Percentiles rank a stretch among this genome's conserved stretches.
Evolutionary conservation across 2,113 vertebrate genomes (phyloP).

Genomic region (Lasiurus borealis): DNA sequence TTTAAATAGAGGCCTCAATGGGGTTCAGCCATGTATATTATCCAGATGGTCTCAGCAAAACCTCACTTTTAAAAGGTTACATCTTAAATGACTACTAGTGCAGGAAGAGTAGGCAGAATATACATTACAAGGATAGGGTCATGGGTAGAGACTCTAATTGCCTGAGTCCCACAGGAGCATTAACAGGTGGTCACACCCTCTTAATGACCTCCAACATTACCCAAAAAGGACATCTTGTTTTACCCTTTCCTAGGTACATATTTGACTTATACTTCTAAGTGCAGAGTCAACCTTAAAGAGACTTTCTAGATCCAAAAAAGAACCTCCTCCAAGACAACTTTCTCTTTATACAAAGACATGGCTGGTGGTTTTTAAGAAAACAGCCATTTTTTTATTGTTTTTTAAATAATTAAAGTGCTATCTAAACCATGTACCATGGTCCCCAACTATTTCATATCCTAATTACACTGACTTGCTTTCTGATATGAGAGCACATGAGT

Average conservation of each 20-base stretch:
- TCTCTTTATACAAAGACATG: background rate
- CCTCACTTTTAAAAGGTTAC: background rate
- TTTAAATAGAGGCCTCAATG: background rate
- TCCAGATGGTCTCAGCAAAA: background rate
- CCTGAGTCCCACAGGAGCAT: background rate
- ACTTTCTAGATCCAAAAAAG: background rate
- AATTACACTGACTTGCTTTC: background rate
- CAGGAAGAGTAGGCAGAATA: too few relatives aligned
- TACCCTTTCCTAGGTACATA: background rate
- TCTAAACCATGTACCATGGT: background rate
- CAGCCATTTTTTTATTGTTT: background rate
- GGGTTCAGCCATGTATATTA: background rate
- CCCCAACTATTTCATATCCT: background rate
- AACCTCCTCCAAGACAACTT: background rate
- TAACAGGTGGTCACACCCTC: background rate
- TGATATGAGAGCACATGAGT: background rate
- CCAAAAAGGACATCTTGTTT: background rate
- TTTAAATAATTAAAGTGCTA: background rate
- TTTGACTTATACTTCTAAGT: constrained; percentile 5
- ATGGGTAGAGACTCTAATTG: background rate
- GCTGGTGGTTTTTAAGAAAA: background rate
- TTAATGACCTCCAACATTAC: background rate
- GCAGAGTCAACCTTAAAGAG: background rate
- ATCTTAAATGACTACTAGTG: background rate
- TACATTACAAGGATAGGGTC: too few relatives aligned